These are phyloP conservation scores for Gorsachius magnificus DNA, from an alignment of 2,797 vertebrate genomes.

Conservation along the genomic window DNA sequence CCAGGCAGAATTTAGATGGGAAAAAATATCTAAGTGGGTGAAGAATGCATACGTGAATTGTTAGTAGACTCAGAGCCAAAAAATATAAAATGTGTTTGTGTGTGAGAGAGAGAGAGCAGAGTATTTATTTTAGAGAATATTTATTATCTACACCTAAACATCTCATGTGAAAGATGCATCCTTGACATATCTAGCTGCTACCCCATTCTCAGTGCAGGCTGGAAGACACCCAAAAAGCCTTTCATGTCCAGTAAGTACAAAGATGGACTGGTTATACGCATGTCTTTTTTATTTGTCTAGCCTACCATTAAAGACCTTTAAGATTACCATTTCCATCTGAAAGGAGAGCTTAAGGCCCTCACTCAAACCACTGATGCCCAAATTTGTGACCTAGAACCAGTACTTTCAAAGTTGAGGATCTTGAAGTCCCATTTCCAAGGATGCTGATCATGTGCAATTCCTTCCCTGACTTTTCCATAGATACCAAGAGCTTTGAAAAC, in stretches of 20 bases:
- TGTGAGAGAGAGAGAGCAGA: not conserved
- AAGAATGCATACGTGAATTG: not conserved
- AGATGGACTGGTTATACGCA: not conserved
- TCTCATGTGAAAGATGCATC: not conserved
- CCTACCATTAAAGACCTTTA: not conserved
- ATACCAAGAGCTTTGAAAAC: not conserved
- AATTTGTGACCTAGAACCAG: not conserved
- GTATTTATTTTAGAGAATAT: not conserved
- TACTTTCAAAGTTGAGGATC: not conserved
- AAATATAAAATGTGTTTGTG: not conserved
- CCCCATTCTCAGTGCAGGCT: not conserved
- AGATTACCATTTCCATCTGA: not conserved
- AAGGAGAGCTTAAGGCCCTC: not conserved
- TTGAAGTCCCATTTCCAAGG: not conserved
- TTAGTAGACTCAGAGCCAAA: not conserved
- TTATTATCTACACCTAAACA: not conserved
- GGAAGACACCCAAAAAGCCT: not conserved
- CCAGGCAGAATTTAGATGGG: not conserved
- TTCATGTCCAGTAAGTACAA: not conserved
- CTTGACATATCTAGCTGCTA: not conserved
- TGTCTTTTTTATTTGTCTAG: not conserved
- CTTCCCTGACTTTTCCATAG: not conserved
- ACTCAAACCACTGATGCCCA: not conserved
- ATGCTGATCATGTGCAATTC: not conserved
- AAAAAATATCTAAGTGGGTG: not conserved